These are phyloP conservation scores for Camarhynchus parvulus DNA, from an alignment of 2,113 vertebrate species.

Conservation along the genomic window DNA sequence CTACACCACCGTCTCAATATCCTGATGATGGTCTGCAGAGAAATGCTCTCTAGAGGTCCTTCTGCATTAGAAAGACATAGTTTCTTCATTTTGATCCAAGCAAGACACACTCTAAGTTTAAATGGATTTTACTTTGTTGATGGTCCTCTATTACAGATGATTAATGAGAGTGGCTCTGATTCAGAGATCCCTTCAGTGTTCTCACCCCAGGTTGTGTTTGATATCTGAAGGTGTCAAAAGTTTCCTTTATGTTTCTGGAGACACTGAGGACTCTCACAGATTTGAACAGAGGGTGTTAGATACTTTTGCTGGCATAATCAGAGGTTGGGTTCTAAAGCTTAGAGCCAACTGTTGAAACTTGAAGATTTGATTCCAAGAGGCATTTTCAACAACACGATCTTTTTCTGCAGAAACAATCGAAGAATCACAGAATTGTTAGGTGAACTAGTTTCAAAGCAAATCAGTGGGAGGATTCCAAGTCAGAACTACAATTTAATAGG, in stretches of 20 bases:
- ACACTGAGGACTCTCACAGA: not conserved
- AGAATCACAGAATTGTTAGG: not conserved
- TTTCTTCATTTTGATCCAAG: not conserved
- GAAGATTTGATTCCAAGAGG: not conserved
- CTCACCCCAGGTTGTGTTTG: not conserved
- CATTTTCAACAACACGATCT: accelerated
- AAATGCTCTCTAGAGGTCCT: not conserved
- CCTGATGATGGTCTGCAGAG: not conserved
- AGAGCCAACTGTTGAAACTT: not conserved
- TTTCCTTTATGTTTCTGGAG: not conserved
- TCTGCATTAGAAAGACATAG: not conserved
- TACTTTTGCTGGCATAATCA: not conserved
- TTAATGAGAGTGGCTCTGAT: not conserved
- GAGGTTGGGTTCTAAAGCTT: not conserved
- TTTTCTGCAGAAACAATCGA: not conserved
- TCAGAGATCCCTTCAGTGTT: not conserved
- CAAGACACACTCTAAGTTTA: accelerated
- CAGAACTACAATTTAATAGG: not conserved
- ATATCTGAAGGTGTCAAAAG: not conserved
- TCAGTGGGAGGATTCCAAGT: not conserved
- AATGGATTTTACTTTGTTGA: not conserved
- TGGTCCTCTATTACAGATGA: not conserved
- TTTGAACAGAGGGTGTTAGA: not conserved
- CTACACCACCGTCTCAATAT: accelerated
- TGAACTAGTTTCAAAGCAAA: not conserved